phyloP scores from a whole-genome alignment of 2,113 vertebrate genomes.

The Stegostoma tigrinum region DNA sequence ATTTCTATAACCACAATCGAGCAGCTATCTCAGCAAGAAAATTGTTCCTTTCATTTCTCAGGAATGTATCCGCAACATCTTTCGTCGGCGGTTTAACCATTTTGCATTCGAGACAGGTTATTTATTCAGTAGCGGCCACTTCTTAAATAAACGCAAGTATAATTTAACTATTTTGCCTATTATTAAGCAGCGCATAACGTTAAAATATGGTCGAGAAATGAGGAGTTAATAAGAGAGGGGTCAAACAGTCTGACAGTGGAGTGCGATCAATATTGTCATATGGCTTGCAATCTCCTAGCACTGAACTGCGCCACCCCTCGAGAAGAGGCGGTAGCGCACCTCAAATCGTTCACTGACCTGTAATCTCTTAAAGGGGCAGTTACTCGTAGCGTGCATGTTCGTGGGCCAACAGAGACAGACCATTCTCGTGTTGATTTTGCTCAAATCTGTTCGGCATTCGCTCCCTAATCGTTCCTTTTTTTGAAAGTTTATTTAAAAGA shows the following conservation, averaged over 20 bases:
- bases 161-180: background rate
- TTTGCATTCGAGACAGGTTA: background rate
- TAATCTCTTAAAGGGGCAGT: slow-evolving; percentile 8
- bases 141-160: background rate
- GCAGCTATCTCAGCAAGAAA: background rate
- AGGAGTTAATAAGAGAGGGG: too few relatives aligned
- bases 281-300: background rate
- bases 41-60: background rate
- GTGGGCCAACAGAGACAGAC: background rate
- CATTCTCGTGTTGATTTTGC: background rate
- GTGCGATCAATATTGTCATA: background rate
- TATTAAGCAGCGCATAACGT: background rate
- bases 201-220: background rate
- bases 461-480: background rate
- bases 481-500: background rate
- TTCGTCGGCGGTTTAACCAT: background rate
- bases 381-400: background rate
- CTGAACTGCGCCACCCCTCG: slow-evolving; percentile 23
- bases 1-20: background rate
- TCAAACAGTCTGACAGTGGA: background rate
- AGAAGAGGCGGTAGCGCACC: background rate
- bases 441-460: background rate
- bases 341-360: background rate
- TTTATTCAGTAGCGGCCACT: background rate
- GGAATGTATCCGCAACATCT: background rate